Percentiles rank a stretch among this genome's conserved stretches.
phyloP scores from a whole-genome alignment of 2,113 vertebrate genomes.

The Podarcis raffonei region DNA sequence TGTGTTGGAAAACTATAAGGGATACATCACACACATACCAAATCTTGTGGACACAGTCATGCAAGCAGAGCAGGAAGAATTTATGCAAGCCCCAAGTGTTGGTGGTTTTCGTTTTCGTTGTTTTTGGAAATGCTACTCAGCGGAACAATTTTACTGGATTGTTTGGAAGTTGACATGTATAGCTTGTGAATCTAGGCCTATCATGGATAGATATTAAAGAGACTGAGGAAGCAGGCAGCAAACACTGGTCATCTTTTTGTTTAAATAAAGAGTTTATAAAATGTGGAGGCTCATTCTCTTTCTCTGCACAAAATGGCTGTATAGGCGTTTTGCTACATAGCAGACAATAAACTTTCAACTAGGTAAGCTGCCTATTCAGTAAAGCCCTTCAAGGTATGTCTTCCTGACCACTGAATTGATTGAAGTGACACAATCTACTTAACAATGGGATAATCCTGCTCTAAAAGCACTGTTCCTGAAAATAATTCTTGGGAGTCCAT shows the following conservation, averaged over 20 bases:
- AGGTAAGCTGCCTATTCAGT: background rate
- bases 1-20: background rate
- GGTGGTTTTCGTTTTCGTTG: background rate
- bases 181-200: background rate
- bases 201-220: background rate
- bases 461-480: background rate
- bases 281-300: background rate
- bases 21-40: background rate
- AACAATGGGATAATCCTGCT: background rate
- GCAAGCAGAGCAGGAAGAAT: background rate
- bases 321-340: too few relatives aligned
- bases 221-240: too few relatives aligned
- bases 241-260: background rate
- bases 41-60: background rate
- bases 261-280: background rate
- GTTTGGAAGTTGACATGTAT: background rate
- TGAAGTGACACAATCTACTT: background rate
- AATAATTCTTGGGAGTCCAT: background rate
- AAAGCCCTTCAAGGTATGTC: background rate
- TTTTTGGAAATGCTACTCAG: background rate
- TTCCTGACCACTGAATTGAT: background rate
- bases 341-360: background rate
- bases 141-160: background rate
- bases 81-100: background rate
- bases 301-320: background rate